Evolutionary conservation across 2,113 vertebrate species (phyloP).

Genomic region (Pseudonaja textilis): DNA sequence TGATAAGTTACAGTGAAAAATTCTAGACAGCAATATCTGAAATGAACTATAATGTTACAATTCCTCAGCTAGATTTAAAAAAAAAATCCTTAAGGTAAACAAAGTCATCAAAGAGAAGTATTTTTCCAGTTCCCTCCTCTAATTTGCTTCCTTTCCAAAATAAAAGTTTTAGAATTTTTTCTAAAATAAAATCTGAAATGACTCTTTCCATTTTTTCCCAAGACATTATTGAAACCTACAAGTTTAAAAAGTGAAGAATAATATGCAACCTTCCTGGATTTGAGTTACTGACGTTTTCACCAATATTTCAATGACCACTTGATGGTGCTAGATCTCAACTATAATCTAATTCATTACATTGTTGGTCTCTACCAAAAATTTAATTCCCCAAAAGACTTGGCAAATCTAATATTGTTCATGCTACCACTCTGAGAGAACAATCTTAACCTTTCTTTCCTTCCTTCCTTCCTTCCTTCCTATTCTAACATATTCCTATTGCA

Average conservation of each 20-base stretch:
- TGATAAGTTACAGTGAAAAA: neutral
- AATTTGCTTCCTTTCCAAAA: neutral
- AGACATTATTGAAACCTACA: neutral
- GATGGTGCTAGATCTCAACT: constrained; percentile 44
- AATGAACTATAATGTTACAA: neutral
- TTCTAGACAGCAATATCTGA: neutral
- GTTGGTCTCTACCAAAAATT: neutral
- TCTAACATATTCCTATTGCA: neutral
- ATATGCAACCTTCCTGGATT: neutral
- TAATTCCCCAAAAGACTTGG: neutral
- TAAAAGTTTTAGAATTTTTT: neutral
- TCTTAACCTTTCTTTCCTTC: neutral
- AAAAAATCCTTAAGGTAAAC: neutral
- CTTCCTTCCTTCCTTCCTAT: neutral
- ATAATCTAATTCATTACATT: neutral
- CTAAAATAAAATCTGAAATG: neutral
- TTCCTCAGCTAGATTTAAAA: neutral
- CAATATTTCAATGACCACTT: constrained; percentile 29
- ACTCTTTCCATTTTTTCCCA: neutral
- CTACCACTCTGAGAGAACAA: neutral
- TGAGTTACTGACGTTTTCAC: neutral
- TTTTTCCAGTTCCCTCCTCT: neutral
- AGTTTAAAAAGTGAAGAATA: neutral
- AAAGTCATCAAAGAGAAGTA: neutral
- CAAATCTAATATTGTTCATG: neutral